Base-by-base conservation (phyloP, 2,113 vertebrate genomes). In the Eurypyga helias region DNA sequence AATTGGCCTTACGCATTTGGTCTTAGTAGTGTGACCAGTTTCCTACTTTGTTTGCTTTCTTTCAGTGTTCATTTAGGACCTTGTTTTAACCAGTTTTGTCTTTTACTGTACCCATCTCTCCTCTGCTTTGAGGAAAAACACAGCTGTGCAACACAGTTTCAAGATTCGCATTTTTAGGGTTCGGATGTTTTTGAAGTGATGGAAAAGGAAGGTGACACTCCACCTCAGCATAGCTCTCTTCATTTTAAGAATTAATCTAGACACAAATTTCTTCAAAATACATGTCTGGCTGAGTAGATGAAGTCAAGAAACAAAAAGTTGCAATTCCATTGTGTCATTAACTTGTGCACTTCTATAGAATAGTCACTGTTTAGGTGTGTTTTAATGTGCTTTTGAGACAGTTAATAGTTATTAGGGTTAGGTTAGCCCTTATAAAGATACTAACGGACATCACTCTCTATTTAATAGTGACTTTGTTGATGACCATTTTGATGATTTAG, bases 121-220 rank as follows among this genome's bases (percentile, higher is more conserved):
- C n/a, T 71, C 10, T 70, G 45, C 49, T 87, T 61, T 87, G 54
- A 12, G 41, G 24, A 10, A 13, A 52, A 87, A 43, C 29, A 26
- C 12, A 28, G 3, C 26, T 52, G 20, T 54, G 52, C 29, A 58
- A 72, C 36, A 36, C 8, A 11, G 6, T 15, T 81, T 34, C 46
- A 31, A 41, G 51, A 21, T 12, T 46, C 51, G 17, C 12, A 45
- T 3, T 61, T 81, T 66, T 23, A 83, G 16, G 13, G 10, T 80
- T 72, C 24, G 69, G 51, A 14, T 36, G 10, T 29, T 72, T 83
- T 64, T 43, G 10, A 65, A 45, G 8, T 21, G 14, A 9, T 36
- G 33, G 4, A 5, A 51, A 45, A 89, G 17, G 51, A 15, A 1
- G 0, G 14, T 17, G 6, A 4, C 9, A 7, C 2, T 23, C 13